Percentiles rank a stretch among this genome's conserved stretches.
Conservation (phyloP, 2,797 vertebrate species). For the Molossus molossus region DNA sequence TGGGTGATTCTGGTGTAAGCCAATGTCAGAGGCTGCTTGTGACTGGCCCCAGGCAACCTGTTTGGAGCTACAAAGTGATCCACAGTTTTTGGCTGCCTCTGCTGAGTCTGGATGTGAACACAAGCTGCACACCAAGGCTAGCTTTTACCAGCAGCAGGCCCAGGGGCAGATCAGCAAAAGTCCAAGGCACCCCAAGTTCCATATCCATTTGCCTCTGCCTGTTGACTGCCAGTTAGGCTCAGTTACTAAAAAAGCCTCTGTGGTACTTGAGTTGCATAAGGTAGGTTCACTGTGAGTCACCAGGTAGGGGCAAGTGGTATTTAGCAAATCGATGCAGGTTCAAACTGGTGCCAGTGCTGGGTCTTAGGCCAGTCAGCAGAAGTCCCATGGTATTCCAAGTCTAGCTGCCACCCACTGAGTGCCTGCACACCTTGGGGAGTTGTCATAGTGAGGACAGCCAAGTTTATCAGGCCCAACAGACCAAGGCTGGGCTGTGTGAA, state of each 20-base stretch:
- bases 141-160: neutral
- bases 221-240: neutral
- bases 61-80: neutral
- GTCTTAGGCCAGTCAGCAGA: neutral
- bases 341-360: neutral
- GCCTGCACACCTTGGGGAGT: neutral
- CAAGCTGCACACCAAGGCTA: neutral
- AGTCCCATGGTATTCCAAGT: neutral
- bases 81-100: neutral
- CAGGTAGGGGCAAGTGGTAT: neutral
- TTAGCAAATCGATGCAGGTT: neutral
- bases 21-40: neutral
- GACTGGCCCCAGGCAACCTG: neutral
- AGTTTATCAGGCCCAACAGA: neutral
- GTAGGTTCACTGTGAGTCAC: neutral
- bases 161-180: neutral
- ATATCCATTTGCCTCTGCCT: neutral
- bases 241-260: neutral
- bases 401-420: neutral
- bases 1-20: neutral
- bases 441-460: neutral
- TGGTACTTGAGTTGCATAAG: neutral
- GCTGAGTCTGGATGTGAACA: neutral
- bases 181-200: neutral
- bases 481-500: neutral